Conservation (phyloP, 1,140 invertebrate species). For the Stegodyphus dumicola region DNA sequence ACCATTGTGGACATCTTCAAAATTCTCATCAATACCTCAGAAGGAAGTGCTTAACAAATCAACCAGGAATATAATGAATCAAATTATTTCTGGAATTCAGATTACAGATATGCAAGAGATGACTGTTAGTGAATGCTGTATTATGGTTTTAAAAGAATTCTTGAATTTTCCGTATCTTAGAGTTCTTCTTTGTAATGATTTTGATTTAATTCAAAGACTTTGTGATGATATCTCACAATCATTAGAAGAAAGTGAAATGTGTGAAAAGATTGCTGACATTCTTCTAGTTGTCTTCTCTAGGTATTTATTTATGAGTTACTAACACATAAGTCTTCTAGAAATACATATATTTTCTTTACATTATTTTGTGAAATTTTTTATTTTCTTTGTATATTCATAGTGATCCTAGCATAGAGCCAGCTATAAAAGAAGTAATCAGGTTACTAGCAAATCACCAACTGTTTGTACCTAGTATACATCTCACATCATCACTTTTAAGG, state of each 20-base stretch:
- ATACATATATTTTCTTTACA: too few species aligned
- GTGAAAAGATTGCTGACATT: too few species aligned
- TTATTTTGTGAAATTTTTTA: background rate
- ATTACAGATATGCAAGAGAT: background rate
- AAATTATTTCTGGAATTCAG: constrained; percentile 3
- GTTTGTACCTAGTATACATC: background rate
- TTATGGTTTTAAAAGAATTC: background rate
- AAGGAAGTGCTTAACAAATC: background rate
- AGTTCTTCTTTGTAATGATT: too few species aligned
- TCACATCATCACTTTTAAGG: too few species aligned
- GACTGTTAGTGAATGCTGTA: background rate
- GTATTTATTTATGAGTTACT: too few species aligned
- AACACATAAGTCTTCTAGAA: too few species aligned
- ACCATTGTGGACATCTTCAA: too few species aligned
- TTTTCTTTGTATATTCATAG: background rate
- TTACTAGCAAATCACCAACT: background rate
- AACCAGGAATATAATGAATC: background rate
- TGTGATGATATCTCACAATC: too few species aligned
- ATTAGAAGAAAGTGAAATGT: too few species aligned
- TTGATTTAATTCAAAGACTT: too few species aligned
- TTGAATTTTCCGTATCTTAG: background rate
- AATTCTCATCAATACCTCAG: too few species aligned
- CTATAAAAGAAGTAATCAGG: background rate
- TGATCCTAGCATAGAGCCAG: background rate
- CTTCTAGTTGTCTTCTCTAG: too few species aligned